phyloP scores from a whole-genome alignment of 2,113 vertebrate species.

The Heloderma charlesbogerti region DNA sequence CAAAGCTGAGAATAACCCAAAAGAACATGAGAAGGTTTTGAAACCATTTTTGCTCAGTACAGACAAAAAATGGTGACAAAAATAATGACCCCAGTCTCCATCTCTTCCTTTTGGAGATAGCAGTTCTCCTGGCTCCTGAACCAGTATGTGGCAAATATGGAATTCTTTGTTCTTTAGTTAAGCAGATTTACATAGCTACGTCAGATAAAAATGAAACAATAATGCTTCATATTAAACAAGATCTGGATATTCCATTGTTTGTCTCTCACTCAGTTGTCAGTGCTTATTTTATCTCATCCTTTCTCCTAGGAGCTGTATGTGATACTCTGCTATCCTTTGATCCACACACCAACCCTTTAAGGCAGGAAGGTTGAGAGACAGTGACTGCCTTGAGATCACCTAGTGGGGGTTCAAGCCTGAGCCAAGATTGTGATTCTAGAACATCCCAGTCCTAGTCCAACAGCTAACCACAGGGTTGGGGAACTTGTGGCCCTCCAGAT shows the following conservation, averaged over 20 bases:
- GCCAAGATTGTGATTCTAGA: background rate
- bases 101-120: background rate
- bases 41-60: conserved; percentile 11
- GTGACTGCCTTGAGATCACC: background rate
- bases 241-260: background rate
- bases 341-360: background rate
- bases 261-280: background rate
- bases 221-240: background rate
- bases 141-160: background rate
- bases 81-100: background rate
- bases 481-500: too few species aligned
- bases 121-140: background rate
- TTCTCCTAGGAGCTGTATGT: background rate
- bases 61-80: background rate
- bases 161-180: background rate
- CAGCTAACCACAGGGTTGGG: background rate
- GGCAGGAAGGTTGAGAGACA: background rate
- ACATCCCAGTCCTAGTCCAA: background rate
- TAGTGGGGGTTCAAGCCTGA: background rate
- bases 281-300: background rate
- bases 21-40: background rate
- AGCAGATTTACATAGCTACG: background rate
- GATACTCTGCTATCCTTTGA: background rate
- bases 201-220: background rate
- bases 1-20: background rate